phyloP scores from a whole-genome alignment of 2,113 vertebrate genomes.

The Periophthalmodon schlosseri region DNA sequence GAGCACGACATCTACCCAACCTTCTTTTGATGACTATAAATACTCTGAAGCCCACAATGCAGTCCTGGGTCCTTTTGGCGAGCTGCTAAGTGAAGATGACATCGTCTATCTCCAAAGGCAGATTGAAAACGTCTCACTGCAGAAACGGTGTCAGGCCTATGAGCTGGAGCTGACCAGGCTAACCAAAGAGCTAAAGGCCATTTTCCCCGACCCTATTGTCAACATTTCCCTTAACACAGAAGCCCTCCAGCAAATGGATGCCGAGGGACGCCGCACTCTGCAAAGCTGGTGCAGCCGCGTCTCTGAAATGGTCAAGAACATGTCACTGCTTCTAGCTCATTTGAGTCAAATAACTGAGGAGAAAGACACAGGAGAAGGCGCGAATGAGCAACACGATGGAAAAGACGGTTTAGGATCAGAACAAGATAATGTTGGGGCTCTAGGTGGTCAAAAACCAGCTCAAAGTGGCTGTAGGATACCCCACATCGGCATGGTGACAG shows the following conservation, averaged over 20 bases:
- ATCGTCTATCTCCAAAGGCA: constrained; percentile 85
- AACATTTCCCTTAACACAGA: constrained; percentile 84
- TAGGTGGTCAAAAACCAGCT: constrained; percentile 1
- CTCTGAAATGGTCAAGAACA: constrained; percentile 83
- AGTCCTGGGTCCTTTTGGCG: constrained; percentile 90
- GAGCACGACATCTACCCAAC: constrained; percentile 47
- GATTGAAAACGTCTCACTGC: constrained; percentile 83
- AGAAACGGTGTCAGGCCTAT: constrained; percentile 83
- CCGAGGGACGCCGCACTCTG: constrained; percentile 64
- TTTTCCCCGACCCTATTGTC: constrained; percentile 85
- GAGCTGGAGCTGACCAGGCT: constrained; percentile 84
- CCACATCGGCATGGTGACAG: constrained; percentile 68
- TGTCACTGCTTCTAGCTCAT: constrained; percentile 76
- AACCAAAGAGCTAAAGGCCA: constrained; percentile 81
- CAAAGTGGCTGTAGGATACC: constrained; percentile 58
- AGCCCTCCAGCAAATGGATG: constrained; percentile 66
- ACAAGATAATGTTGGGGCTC: constrained; percentile 4
- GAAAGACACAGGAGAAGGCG: constrained; percentile 11
- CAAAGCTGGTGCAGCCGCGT: constrained; percentile 86
- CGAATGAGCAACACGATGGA: constrained; percentile 28
- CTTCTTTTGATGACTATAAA: constrained; percentile 76
- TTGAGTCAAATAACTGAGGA: constrained; percentile 44
- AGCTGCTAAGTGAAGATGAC: constrained; percentile 89
- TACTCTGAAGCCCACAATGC: constrained; percentile 84
- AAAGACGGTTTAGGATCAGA: constrained; percentile 17